Evolutionary conservation across 2,797 vertebrate genomes (phyloP), one percentile per base, ranked within the genome.

Genomic region (Hirundo rustica): DNA sequence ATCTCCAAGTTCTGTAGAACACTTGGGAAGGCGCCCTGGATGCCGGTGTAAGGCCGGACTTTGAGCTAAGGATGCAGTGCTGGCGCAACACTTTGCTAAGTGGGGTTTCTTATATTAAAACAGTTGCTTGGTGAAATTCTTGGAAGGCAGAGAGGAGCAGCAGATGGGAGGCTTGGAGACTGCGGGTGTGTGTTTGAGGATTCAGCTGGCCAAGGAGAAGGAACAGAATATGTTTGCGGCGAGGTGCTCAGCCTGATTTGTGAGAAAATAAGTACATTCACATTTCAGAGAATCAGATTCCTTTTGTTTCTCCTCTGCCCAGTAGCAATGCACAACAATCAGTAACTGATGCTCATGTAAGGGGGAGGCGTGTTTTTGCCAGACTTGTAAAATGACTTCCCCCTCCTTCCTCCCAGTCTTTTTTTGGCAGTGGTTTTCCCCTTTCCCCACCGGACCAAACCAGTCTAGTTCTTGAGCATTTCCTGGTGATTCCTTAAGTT

Each of bases 131-230:
- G 68, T 58, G 85, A 26, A 66, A 62, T 78, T 38, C 86, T 96
- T 93, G 95, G 91, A 94, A 93, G 73, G 77, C 68, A 58, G 53
- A 83, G 9, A 83, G 73, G 57, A 34, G 68, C 55, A 36, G 94
- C 94, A 95, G 95, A 95, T 95, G 94, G 95, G 85, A 89, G 71
- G 78, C 71, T 42, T 47, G 95, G 85, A 88, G 82, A 17, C 79
- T 2, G 75, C 13, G 10, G 62, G 34, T 20, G 10, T 13, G 55
- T 44, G 70, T 22, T 45, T 29, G 68, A 81, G 50, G 70, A 71
- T 67, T 62, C 65, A 26, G 53, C 16, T 36, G 34, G 85, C 76
- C 73, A 27, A 36, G 76, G 61, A 74, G 48, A 54, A 55, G 22
- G 76, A 77, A 6, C 16, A 15, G 29, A 57, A 27, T 13, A 4